phyloP scores from a whole-genome alignment of 2,888 invertebrate species.

The Leucozona laternaria region DNA sequence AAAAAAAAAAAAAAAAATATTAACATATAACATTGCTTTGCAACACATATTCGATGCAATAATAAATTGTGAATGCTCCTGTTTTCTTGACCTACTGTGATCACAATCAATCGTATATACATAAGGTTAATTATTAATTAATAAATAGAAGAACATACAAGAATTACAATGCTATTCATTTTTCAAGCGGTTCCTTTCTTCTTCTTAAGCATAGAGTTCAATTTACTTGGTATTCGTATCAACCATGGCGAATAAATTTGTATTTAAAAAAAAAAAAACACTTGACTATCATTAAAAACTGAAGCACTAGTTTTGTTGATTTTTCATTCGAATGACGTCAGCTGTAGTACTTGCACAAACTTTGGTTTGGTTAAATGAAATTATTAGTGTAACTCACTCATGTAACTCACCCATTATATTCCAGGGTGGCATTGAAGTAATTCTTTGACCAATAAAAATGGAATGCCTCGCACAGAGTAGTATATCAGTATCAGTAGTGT shows the following conservation, averaged over 20 bases:
- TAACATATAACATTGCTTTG: not conserved
- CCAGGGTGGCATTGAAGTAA: constrained; percentile 55
- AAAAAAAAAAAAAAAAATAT: too few species aligned
- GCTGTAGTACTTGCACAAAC: constrained; percentile 22
- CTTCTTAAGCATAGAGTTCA: constrained; percentile 49
- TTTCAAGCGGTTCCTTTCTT: constrained; percentile 46
- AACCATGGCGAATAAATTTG: constrained; percentile 7
- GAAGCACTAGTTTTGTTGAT: constrained; percentile 15
- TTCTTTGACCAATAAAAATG: constrained; percentile 46
- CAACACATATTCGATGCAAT: constrained; percentile 17
- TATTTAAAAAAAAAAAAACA: too few species aligned
- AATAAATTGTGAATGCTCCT: constrained; percentile 23
- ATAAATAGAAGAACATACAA: constrained; percentile 24
- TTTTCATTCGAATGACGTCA: constrained; percentile 62
- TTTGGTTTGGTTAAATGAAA: constrained; percentile 26
- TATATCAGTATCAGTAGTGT: not conserved
- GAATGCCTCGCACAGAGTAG: constrained; percentile 22
- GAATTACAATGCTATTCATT: not conserved
- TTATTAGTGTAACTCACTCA: constrained; percentile 53
- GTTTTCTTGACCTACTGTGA: constrained; percentile 55
- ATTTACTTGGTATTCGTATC: constrained; percentile 21
- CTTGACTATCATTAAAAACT: constrained; percentile 39
- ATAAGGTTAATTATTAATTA: constrained; percentile 69
- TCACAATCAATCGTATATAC: constrained; percentile 32
- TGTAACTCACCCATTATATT: constrained; percentile 44